These are phyloP conservation scores for Drosophila cognata DNA, from an alignment of 2,888 invertebrate genomes.

Conservation along the genomic window DNA sequence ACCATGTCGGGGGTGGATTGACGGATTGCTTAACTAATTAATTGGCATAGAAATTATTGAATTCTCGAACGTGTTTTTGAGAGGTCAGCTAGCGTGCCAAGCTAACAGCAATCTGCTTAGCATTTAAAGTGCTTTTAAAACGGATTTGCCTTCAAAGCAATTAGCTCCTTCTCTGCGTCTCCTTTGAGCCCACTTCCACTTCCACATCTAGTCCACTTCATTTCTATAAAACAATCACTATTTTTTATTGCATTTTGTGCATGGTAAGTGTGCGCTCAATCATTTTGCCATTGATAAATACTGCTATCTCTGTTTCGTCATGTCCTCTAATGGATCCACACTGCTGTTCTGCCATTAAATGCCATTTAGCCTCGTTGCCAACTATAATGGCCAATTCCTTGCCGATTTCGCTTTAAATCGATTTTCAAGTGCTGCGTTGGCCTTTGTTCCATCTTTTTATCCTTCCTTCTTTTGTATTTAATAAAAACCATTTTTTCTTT, in stretches of 20 bases:
- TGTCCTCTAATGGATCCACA: slow-evolving; percentile 34
- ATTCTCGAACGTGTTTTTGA: slow-evolving; percentile 47
- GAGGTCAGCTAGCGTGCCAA: background rate
- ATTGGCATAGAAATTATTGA: slow-evolving; percentile 54
- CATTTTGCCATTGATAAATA: slow-evolving; percentile 70
- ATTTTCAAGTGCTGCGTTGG: slow-evolving; percentile 27
- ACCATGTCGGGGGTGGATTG: slow-evolving; percentile 35
- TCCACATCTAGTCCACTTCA: background rate
- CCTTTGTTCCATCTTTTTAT: slow-evolving; percentile 6
- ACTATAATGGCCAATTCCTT: slow-evolving; percentile 37
- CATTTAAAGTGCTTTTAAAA: slow-evolving; percentile 67
- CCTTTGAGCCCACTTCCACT: slow-evolving; percentile 16
- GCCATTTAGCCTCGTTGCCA: slow-evolving; percentile 43
- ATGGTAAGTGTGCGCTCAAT: slow-evolving; percentile 52
- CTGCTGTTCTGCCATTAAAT: slow-evolving; percentile 26
- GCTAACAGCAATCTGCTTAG: slow-evolving; percentile 40
- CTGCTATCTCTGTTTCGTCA: slow-evolving; percentile 26
- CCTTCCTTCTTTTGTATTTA: background rate
- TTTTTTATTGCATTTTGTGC: slow-evolving; percentile 28
- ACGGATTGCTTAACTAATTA: slow-evolving; percentile 71
- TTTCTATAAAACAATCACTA: background rate
- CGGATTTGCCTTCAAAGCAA: slow-evolving; percentile 56
- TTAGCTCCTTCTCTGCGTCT: slow-evolving; percentile 39
- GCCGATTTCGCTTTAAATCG: slow-evolving; percentile 46
- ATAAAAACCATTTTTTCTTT: background rate